phyloP scores from a whole-genome alignment of 1,140 invertebrate genomes.

The Megathymus violae region DNA sequence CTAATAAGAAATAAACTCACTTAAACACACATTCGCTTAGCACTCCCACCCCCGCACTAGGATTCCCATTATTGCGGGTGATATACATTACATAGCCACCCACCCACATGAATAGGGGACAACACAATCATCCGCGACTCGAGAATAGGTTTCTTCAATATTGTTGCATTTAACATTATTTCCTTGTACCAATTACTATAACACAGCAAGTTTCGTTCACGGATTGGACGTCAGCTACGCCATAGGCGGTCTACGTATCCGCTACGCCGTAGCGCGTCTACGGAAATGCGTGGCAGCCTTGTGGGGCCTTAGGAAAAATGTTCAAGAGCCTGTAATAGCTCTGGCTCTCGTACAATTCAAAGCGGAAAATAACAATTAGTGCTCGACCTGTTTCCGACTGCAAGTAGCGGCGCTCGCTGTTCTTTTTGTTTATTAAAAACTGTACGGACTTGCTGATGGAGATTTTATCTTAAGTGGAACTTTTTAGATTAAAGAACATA shows the following conservation, averaged over 20 bases:
- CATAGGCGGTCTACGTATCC: neutral
- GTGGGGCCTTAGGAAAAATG: slow-evolving; percentile 22
- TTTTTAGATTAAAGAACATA: slow-evolving; percentile 6
- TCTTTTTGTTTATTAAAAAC: slow-evolving; percentile 23
- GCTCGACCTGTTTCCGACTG: slow-evolving; percentile 22
- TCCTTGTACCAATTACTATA: too few species aligned
- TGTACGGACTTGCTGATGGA: slow-evolving; percentile 10
- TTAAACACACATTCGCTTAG: too few species aligned
- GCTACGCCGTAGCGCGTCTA: slow-evolving; percentile 21
- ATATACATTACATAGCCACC: too few species aligned
- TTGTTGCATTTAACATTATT: too few species aligned
- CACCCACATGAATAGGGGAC: too few species aligned
- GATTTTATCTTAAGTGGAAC: slow-evolving; percentile 12
- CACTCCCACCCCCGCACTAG: too few species aligned
- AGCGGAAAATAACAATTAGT: slow-evolving; percentile 34
- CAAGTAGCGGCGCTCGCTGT: slow-evolving; percentile 14
- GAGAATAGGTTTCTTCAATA: too few species aligned
- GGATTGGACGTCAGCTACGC: too few species aligned
- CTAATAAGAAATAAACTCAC: too few species aligned
- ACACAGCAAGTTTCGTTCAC: too few species aligned
- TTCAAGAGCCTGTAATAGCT: slow-evolving; percentile 30
- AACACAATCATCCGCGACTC: too few species aligned
- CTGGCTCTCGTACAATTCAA: slow-evolving; percentile 21
- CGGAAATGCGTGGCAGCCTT: slow-evolving; percentile 18
- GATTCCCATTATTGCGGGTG: too few species aligned